Conservation (phyloP, 2,113 vertebrate genomes). For the Ibidorhyncha struthersii region DNA sequence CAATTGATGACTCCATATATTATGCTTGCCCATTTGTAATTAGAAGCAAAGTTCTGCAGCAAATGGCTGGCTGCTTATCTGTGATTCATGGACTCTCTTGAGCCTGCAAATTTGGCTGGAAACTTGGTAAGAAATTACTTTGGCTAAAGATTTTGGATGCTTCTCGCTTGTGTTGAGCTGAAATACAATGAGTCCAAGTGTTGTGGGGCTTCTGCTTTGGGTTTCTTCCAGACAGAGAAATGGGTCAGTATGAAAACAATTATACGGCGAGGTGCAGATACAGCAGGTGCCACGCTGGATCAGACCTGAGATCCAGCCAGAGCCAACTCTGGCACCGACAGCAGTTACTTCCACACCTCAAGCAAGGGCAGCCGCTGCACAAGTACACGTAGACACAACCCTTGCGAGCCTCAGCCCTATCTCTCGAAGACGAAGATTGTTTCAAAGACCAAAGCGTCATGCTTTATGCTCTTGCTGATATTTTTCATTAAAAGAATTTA, state of each 20-base stretch:
- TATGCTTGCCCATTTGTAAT: slow-evolving; percentile 14
- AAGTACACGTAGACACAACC: neutral
- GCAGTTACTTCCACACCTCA: neutral
- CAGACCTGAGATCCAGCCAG: neutral
- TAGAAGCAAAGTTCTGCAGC: neutral
- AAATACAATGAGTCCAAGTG: neutral
- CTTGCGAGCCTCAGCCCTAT: neutral
- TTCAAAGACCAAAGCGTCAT: neutral
- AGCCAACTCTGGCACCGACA: neutral
- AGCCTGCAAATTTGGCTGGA: slow-evolving; percentile 30
- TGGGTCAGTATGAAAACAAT: neutral
- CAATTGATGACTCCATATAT: neutral
- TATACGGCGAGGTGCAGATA: neutral
- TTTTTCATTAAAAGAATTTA: neutral
- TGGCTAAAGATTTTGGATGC: slow-evolving; percentile 22
- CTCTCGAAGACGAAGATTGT: neutral
- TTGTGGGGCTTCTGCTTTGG: slow-evolving; percentile 49
- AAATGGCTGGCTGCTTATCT: slow-evolving; percentile 7
- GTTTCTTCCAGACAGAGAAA: neutral
- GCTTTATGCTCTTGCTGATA: neutral
- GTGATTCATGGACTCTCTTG: neutral
- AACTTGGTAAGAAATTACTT: slow-evolving; percentile 20
- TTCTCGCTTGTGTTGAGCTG: neutral
- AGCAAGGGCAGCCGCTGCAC: neutral
- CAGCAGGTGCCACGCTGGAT: neutral